A percentile compares a stretch with the other conserved stretches of the same genome.
Conservation (phyloP, 2,797 vertebrate genomes). For the Lagodon rhomboides region DNA sequence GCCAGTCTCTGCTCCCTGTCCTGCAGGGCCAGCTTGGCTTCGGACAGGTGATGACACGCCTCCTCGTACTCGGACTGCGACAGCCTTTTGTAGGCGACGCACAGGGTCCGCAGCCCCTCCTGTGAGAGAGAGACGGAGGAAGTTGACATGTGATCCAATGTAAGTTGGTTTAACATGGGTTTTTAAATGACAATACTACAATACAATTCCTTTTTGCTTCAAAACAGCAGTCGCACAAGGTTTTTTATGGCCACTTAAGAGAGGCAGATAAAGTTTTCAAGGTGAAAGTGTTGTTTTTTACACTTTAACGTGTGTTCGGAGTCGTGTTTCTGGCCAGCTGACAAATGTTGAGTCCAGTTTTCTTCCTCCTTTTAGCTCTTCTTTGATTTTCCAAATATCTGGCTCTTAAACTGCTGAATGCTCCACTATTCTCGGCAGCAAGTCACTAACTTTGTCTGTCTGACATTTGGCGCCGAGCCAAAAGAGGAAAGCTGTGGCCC, state of each 20-base stretch:
- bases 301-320: not conserved
- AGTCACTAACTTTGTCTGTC: not conserved
- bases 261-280: not conserved
- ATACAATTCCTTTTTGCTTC: too few relatives aligned
- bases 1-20: slow-evolving; percentile 94
- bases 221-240: too few relatives aligned
- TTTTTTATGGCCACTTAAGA: too few relatives aligned
- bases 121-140: slow-evolving; percentile 61
- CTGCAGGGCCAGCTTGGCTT: slow-evolving; percentile 93
- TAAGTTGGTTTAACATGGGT: not conserved
- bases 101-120: slow-evolving; percentile 96
- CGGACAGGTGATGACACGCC: slow-evolving; percentile 85
- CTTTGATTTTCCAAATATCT: not conserved
- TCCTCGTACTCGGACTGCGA: slow-evolving; percentile 86
- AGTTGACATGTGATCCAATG: not conserved
- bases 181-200: not conserved
- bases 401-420: slow-evolving; percentile 1
- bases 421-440: not conserved
- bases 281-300: not conserved
- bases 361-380: not conserved
- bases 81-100: slow-evolving; percentile 93
- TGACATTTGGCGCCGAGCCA: not conserved
- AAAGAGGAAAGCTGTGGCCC: not conserved
- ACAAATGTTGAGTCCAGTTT: not conserved
- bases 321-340: not conserved